phyloP scores from a whole-genome alignment of 2,797 vertebrate genomes.

The Ambastaia sidthimunki region DNA sequence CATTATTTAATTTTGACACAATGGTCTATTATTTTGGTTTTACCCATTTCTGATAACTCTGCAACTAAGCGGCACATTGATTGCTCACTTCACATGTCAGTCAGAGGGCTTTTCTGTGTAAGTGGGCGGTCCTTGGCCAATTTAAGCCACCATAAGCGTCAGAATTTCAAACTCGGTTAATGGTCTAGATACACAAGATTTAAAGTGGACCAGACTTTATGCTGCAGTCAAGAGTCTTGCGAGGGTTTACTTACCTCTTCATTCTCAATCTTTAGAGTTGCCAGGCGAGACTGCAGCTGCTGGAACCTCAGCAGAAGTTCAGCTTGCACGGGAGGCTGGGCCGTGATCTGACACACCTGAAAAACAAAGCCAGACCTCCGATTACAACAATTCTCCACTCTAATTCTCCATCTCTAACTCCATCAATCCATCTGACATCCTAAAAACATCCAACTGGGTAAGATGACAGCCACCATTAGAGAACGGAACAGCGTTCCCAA shows the following conservation, averaged over 20 bases:
- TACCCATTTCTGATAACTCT: no score
- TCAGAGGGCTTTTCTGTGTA: neutral
- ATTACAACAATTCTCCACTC: neutral
- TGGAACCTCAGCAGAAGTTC: constrained; percentile 95
- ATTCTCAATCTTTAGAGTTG: constrained; percentile 96
- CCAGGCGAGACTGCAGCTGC: constrained; percentile 93
- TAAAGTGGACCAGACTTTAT: neutral
- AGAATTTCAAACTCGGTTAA: neutral
- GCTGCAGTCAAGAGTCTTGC: neutral
- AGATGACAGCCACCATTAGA: neutral
- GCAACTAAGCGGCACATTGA: no score
- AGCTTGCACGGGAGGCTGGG: constrained; percentile 92
- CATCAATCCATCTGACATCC: neutral
- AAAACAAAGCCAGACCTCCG: neutral
- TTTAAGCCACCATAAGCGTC: neutral
- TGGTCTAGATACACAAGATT: neutral
- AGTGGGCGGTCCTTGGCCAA: neutral
- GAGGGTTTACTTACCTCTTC: constrained; percentile 86
- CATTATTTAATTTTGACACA: no score
- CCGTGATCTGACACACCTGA: constrained; percentile 93
- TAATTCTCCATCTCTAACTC: neutral
- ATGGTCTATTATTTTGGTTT: no score
- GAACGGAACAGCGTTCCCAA: neutral
- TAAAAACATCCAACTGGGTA: neutral
- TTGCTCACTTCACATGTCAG: neutral